phyloP scores from a whole-genome alignment of 1,140 invertebrate genomes.

The Lineus longissimus region DNA sequence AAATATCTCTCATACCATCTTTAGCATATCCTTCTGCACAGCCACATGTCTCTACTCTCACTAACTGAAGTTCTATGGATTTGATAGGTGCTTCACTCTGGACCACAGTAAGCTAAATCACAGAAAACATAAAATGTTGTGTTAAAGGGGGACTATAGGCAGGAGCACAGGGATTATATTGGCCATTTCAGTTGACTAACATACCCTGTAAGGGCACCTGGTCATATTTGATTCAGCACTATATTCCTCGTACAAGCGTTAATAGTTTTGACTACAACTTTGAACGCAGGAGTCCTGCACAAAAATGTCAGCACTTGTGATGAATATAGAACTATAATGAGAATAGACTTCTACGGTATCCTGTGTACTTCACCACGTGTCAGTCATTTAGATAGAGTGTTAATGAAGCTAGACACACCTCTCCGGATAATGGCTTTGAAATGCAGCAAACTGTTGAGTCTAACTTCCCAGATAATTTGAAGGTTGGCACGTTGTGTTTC shows the following conservation, averaged over 20 bases:
- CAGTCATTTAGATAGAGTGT: too few species aligned
- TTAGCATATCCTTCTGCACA: conserved; percentile 90
- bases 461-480: conserved; percentile 76
- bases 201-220: too few species aligned
- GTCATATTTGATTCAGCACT: too few species aligned
- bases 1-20: too few species aligned
- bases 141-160: too few species aligned
- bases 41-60: conserved; percentile 92
- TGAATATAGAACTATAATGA: too few species aligned
- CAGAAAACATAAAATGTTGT: conserved; percentile 24
- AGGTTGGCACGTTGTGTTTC: conserved; percentile 70
- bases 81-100: conserved; percentile 76
- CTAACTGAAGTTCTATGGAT: conserved; percentile 90
- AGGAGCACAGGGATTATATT: conserved; percentile 8
- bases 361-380: background rate
- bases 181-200: background rate
- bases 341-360: background rate
- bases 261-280: too few species aligned
- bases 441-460: conserved; percentile 79
- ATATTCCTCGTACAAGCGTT: too few species aligned
- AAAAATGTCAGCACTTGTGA: too few species aligned
- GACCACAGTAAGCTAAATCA: conserved; percentile 65
- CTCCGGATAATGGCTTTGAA: conserved; percentile 82
- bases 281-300: too few species aligned
- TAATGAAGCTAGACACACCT: conserved; percentile 57